Evolutionary conservation across 2,797 vertebrate genomes (phyloP).

Genomic region (Galago senegalensis): DNA sequence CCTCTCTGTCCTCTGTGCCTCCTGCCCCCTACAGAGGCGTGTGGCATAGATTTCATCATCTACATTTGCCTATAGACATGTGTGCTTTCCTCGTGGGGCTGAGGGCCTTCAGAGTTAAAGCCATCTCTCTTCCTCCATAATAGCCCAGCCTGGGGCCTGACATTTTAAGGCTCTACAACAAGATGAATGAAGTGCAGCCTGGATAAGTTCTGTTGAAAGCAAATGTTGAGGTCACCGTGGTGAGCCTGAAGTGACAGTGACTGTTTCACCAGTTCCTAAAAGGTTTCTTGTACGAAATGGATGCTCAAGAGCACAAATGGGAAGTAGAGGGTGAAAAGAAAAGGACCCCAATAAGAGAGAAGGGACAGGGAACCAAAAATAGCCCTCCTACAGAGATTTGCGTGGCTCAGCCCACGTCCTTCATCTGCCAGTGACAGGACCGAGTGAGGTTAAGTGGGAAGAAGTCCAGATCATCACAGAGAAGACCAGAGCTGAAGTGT

Average conservation of each 20-base stretch:
- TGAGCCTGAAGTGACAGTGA: not conserved
- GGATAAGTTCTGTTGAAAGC: not conserved
- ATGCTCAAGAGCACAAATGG: not conserved
- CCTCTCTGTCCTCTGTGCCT: not conserved
- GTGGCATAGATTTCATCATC: accelerated
- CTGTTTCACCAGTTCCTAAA: not conserved
- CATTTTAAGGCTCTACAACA: not conserved
- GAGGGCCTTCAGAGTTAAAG: not conserved
- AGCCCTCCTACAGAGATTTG: not conserved
- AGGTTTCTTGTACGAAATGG: not conserved
- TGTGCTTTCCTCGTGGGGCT: not conserved
- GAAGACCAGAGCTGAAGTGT: not conserved
- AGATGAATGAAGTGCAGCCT: not conserved
- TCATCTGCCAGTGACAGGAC: not conserved
- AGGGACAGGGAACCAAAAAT: not conserved
- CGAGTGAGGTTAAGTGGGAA: not conserved
- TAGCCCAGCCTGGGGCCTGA: not conserved
- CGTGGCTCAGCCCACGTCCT: not conserved
- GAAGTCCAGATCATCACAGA: not conserved
- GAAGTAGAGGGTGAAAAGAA: not conserved
- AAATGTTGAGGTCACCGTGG: not conserved
- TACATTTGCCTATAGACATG: not conserved
- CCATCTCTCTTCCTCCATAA: not conserved
- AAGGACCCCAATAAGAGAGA: not conserved
- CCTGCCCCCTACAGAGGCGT: not conserved